phyloP scores from a whole-genome alignment of 2,888 invertebrate species.

The Ommatoiulus sabulosus region DNA sequence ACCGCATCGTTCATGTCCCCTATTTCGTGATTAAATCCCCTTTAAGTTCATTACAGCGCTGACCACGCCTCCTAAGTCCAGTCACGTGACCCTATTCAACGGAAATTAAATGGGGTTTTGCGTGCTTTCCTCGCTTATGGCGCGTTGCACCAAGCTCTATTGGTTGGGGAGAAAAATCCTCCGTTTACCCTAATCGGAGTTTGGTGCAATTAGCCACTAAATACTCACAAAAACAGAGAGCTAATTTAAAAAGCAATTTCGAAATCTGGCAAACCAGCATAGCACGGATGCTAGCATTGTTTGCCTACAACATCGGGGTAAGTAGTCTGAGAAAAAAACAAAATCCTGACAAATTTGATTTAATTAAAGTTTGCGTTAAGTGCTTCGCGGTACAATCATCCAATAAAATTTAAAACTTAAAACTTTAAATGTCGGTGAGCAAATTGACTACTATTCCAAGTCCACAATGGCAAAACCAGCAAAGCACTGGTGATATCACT shows the following conservation, averaged over 20 bases:
- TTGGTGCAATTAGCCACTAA: no score
- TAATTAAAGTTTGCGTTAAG: neutral
- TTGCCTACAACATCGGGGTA: neutral
- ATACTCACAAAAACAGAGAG: no score
- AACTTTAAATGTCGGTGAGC: no score
- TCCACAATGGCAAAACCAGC: neutral
- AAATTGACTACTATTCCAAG: no score
- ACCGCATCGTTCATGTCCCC: constrained; percentile 8
- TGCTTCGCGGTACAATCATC: neutral
- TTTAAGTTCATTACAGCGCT: neutral
- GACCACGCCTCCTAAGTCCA: neutral
- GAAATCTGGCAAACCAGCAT: neutral
- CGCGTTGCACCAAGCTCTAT: neutral
- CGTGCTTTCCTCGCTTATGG: neutral
- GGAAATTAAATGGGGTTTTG: neutral
- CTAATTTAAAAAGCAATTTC: neutral
- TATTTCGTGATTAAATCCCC: neutral
- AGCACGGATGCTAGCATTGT: neutral
- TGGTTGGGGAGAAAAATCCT: neutral
- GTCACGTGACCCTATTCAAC: neutral
- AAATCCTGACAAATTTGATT: neutral
- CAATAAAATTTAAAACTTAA: no score
- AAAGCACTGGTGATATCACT: neutral
- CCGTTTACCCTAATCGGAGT: no score
- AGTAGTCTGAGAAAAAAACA: neutral